A percentile compares a stretch with the other conserved stretches of the same genome.
phyloP scores from a whole-genome alignment of 2,888 invertebrate species.

The Listrodromus nycthemerus region DNA sequence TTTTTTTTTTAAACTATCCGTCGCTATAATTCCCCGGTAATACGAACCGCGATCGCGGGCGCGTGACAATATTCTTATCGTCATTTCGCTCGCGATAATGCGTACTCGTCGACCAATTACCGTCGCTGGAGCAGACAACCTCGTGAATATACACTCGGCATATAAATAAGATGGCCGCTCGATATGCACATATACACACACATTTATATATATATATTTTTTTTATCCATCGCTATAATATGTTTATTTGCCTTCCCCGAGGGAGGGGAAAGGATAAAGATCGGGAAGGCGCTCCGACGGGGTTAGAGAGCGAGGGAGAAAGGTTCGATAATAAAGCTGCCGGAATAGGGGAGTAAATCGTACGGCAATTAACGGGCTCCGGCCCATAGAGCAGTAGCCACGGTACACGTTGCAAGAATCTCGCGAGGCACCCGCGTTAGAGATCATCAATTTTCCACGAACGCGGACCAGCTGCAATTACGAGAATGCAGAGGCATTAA shows the following conservation, averaged over 20 bases:
- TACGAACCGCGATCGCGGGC: background rate
- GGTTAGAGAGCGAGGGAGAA: conserved; percentile 38
- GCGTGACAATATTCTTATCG: conserved; percentile 7
- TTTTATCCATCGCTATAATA: background rate
- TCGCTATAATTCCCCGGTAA: background rate
- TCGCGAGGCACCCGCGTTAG: conserved; percentile 62
- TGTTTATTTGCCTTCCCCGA: conserved; percentile 3
- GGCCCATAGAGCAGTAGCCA: conserved; percentile 3
- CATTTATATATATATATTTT: background rate
- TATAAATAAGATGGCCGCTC: conserved; percentile 5
- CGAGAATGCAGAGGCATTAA: conserved; percentile 69
- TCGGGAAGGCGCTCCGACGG: too few species aligned
- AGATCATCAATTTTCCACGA: conserved; percentile 71
- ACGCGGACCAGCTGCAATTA: conserved; percentile 69
- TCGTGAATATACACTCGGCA: conserved; percentile 1
- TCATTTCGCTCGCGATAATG: background rate
- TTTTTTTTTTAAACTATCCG: background rate
- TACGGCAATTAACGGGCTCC: conserved; percentile 66
- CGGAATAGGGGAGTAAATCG: conserved; percentile 70
- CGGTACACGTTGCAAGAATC: conserved; percentile 35
- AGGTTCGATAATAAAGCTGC: conserved; percentile 63
- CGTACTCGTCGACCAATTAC: background rate
- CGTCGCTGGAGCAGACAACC: background rate
- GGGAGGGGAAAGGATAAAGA: conserved; percentile 33
- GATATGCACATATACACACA: background rate